A percentile compares a stretch with the other conserved stretches of the same genome.
Evolutionary conservation across 2,888 invertebrate genomes (phyloP).

Genomic region (Tricholauxania praeusta): DNA sequence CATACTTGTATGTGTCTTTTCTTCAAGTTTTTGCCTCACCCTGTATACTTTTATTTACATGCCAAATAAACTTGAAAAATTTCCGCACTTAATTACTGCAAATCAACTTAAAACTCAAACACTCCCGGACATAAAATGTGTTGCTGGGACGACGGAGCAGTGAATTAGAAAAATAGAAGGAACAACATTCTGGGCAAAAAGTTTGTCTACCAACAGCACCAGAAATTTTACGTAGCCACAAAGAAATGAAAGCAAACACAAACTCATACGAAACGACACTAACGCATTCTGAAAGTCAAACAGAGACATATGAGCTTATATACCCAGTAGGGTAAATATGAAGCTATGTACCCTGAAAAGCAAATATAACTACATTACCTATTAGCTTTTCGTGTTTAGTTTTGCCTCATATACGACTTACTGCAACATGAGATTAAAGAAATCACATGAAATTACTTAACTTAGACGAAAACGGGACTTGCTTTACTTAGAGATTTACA

Average conservation of each 20-base stretch:
- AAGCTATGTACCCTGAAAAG: too few relatives aligned
- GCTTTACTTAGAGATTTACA: too few relatives aligned
- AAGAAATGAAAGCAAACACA: background rate
- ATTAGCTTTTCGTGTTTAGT: too few relatives aligned
- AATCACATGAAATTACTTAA: too few relatives aligned
- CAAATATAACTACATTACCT: too few relatives aligned
- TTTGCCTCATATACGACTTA: too few relatives aligned
- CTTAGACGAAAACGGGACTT: too few relatives aligned
- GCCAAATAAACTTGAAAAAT: constrained; percentile 18
- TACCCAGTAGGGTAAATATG: too few relatives aligned
- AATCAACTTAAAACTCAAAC: constrained; percentile 24
- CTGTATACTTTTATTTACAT: constrained; percentile 1
- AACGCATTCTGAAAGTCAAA: constrained; percentile 26
- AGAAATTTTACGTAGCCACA: background rate
- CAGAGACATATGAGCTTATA: constrained; percentile 35
- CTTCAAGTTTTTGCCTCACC: background rate
- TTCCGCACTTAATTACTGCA: constrained; percentile 31
- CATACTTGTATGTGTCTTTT: too few relatives aligned
- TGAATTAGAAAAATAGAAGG: too few relatives aligned
- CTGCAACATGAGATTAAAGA: too few relatives aligned
- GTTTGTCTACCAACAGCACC: background rate
- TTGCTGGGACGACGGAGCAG: too few relatives aligned
- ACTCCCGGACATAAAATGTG: background rate
- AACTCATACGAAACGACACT: constrained; percentile 6
- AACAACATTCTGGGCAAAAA: background rate